A percentile compares a stretch with the other conserved stretches of the same genome.
These are phyloP conservation scores for Oikopleura dioica DNA, from an alignment of 23 tunicate genomes.

Conservation along the genomic window DNA sequence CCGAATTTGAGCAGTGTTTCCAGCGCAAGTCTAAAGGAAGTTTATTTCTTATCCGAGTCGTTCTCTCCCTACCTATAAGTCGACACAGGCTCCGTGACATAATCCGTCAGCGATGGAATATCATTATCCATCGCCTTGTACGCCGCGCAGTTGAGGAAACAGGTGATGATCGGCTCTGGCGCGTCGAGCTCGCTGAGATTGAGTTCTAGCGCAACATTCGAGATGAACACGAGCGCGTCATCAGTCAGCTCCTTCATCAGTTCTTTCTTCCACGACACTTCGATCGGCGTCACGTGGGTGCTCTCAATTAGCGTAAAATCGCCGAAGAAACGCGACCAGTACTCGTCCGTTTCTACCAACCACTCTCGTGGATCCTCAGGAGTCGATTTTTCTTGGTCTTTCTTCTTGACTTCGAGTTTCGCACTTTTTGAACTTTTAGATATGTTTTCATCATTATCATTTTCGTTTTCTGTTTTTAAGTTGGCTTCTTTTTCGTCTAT, in stretches of 20 bases:
- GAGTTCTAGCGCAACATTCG: constrained; percentile 1
- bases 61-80: not conserved
- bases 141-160: not conserved
- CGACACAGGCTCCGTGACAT: not conserved
- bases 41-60: not conserved
- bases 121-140: not conserved
- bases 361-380: too few relatives aligned
- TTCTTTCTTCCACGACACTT: not conserved
- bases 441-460: too few relatives aligned
- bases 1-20: not conserved
- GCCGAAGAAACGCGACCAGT: constrained; percentile 7
- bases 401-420: too few relatives aligned
- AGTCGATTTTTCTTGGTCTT: too few relatives aligned
- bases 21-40: not conserved
- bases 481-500: too few relatives aligned
- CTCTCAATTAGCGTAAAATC: not conserved
- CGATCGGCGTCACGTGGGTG: not conserved
- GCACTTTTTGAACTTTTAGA: too few relatives aligned
- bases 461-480: too few relatives aligned
- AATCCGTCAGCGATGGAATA: not conserved
- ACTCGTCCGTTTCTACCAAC: not conserved
- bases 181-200: not conserved
- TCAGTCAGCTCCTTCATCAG: not conserved
- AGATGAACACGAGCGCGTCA: not conserved
- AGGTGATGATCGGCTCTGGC: not conserved